Conservation (phyloP, 2,888 invertebrate species). For the Muschampia plurimacula region DNA sequence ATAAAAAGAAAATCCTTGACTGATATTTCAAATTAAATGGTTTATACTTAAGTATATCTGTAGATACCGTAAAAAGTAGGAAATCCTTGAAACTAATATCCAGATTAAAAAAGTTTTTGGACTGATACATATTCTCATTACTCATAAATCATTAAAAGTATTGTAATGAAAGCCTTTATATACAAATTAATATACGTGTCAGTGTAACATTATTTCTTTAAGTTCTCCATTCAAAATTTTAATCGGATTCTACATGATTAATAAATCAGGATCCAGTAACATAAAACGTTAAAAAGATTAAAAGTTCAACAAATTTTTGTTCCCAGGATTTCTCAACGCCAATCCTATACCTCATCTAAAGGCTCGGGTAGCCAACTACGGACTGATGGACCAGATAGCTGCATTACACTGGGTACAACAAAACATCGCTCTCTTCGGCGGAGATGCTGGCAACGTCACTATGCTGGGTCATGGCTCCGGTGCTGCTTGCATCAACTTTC, state of each 20-base stretch:
- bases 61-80: too few species aligned
- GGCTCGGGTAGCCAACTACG: conserved; percentile 97
- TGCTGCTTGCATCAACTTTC: too few species aligned
- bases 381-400: conserved; percentile 98
- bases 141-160: too few species aligned
- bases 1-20: neutral
- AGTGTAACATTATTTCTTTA: neutral
- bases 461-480: too few species aligned
- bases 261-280: neutral
- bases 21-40: neutral
- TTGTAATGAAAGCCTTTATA: too few species aligned
- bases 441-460: too few species aligned
- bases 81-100: too few species aligned
- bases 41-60: too few species aligned
- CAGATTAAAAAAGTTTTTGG: too few species aligned
- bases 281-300: neutral
- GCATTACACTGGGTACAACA: conserved; percentile 99
- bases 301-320: neutral
- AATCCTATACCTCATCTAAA: conserved; percentile 94
- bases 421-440: conserved; percentile 96
- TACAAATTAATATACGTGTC: too few species aligned
- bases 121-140: too few species aligned
- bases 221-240: neutral
- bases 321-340: conserved; percentile 93
- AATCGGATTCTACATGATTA: neutral